These are phyloP conservation scores for Cercocebus atys DNA, from an alignment of 2,113 vertebrate genomes.

Conservation along the genomic window DNA sequence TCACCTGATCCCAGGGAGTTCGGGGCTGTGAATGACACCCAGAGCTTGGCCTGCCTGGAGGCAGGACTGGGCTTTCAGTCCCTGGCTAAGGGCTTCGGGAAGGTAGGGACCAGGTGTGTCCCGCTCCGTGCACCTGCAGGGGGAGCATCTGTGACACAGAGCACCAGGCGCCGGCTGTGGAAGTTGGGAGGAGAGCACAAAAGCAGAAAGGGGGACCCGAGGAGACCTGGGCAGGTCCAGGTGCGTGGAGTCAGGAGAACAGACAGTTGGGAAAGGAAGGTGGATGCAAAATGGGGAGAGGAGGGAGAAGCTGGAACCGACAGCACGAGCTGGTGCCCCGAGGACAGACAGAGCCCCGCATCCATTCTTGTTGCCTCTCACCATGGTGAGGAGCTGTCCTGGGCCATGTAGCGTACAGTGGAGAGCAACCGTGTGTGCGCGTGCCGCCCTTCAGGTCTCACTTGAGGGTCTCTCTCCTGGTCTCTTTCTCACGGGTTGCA, in stretches of 20 bases:
- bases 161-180: rapidly evolving
- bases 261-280: background rate
- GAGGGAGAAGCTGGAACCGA: background rate
- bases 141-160: background rate
- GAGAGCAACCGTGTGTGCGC: background rate
- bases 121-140: background rate
- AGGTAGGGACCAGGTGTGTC: background rate
- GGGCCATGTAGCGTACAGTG: background rate
- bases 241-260: background rate
- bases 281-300: rapidly evolving
- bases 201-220: rapidly evolving
- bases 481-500: too few species aligned
- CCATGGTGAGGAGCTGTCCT: background rate
- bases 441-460: background rate
- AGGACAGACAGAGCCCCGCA: rapidly evolving
- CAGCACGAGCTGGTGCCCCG: rapidly evolving
- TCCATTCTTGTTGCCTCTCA: background rate
- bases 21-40: background rate
- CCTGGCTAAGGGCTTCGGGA: rapidly evolving
- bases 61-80: too few species aligned
- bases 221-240: background rate
- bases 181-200: rapidly evolving
- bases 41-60: background rate
- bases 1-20: rapidly evolving
- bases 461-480: background rate